Percentiles rank a stretch among this genome's conserved stretches.
Evolutionary conservation across 1,140 invertebrate species (phyloP).

Genomic region (Brachionus rotundiformis): DNA sequence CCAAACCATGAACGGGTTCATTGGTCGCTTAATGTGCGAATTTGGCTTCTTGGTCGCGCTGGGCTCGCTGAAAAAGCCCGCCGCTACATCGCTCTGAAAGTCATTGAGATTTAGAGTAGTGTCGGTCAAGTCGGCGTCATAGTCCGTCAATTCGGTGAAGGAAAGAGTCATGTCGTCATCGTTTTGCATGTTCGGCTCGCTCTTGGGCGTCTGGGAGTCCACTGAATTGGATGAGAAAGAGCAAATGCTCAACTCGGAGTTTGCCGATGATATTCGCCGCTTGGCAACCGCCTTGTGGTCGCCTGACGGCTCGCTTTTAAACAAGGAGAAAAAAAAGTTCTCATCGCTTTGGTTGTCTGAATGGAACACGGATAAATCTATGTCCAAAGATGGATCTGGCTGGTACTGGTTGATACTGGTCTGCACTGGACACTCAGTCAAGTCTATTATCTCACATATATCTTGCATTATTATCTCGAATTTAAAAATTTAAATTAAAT

Average conservation of each 20-base stretch:
- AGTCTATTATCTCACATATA: background rate
- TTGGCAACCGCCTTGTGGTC: background rate
- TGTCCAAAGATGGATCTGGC: background rate
- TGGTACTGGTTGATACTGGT: background rate
- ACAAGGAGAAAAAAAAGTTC: constrained; percentile 9
- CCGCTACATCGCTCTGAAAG: background rate
- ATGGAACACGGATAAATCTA: background rate
- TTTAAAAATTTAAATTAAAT: background rate
- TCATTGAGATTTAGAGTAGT: constrained; percentile 10
- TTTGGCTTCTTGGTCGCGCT: background rate
- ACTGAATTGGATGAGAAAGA: background rate
- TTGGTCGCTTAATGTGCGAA: constrained; percentile 83
- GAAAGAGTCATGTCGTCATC: constrained; percentile 8
- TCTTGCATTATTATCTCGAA: background rate
- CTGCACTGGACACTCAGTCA: background rate
- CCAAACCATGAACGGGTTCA: constrained; percentile 83
- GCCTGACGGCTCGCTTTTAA: background rate
- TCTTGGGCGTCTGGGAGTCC: background rate
- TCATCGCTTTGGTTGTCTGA: background rate
- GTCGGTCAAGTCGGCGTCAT: constrained; percentile 15
- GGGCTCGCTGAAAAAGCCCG: too few species aligned
- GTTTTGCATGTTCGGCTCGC: background rate
- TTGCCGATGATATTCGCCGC: background rate
- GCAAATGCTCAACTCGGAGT: background rate
- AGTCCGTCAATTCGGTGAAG: constrained; percentile 15